These are phyloP conservation scores for Myotis findleyi DNA, from an alignment of 2,797 vertebrate genomes.

Conservation along the genomic window DNA sequence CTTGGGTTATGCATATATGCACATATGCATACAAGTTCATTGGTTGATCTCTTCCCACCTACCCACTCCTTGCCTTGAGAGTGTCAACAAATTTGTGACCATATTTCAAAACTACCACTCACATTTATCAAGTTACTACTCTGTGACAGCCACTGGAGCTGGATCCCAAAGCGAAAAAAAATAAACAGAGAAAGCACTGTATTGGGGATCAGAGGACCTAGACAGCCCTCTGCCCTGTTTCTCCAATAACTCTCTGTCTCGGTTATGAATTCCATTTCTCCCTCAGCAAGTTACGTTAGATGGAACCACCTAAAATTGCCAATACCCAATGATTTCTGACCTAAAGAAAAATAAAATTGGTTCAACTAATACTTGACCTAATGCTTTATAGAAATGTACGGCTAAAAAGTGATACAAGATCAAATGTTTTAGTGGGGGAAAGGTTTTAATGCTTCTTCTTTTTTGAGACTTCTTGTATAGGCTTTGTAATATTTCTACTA, in stretches of 20 bases:
- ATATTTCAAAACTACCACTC: neutral
- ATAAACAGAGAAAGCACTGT: neutral
- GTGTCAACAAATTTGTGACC: neutral
- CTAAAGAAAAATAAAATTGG: neutral
- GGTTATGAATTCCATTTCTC: constrained; percentile 22
- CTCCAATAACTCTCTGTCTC: neutral
- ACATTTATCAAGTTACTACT: neutral
- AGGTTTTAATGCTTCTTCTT: neutral
- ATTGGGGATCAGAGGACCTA: neutral
- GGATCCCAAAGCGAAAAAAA: neutral
- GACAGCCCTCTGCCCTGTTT: neutral
- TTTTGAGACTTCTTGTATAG: neutral
- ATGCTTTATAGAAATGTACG: neutral
- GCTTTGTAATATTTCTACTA: constrained; percentile 35
- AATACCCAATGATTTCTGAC: constrained; percentile 17
- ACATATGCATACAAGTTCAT: no score
- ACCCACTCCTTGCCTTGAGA: no score
- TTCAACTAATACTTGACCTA: constrained; percentile 1
- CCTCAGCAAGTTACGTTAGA: neutral
- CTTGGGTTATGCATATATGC: no score
- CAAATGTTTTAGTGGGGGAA: neutral
- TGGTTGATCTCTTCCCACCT: no score
- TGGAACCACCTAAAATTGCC: neutral
- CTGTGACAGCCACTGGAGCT: neutral
- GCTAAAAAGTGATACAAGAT: constrained; percentile 18